phyloP scores from a whole-genome alignment of 2,888 invertebrate species.

The Troilus luridus region DNA sequence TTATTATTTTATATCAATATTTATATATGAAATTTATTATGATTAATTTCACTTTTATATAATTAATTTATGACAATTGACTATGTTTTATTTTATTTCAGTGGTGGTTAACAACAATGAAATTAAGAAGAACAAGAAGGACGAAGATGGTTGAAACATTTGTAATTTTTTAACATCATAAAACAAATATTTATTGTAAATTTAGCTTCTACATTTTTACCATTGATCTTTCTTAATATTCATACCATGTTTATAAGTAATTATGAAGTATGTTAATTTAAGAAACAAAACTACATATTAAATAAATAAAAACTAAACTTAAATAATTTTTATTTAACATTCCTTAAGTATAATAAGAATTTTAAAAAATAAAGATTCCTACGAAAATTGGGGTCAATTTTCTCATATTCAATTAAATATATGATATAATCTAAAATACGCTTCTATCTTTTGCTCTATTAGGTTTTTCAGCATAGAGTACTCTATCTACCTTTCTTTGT shows the following conservation, averaged over 20 bases:
- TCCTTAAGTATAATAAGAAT: neutral
- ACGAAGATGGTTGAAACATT: neutral
- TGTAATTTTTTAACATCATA: neutral
- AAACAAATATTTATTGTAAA: slow-evolving; percentile 22
- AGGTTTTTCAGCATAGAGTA: too few relatives aligned
- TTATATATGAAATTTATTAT: neutral
- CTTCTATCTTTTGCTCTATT: too few relatives aligned
- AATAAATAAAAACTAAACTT: neutral
- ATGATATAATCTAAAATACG: too few relatives aligned
- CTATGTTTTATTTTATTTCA: neutral
- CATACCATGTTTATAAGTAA: neutral
- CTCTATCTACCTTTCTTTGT: too few relatives aligned
- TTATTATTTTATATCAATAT: neutral
- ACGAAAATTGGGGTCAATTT: too few relatives aligned
- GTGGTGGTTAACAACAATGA: neutral
- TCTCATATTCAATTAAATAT: too few relatives aligned
- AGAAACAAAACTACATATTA: neutral
- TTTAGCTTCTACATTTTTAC: neutral
- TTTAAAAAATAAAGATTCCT: neutral
- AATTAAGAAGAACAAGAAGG: neutral
- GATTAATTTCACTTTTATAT: neutral
- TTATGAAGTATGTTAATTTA: neutral
- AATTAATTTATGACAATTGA: neutral
- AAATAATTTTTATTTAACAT: neutral
- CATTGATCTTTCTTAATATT: neutral